A percentile compares a stretch with the other conserved stretches of the same genome.
Evolutionary conservation across 2,113 vertebrate genomes (phyloP).

Genomic region (Mustelus asterias): DNA sequence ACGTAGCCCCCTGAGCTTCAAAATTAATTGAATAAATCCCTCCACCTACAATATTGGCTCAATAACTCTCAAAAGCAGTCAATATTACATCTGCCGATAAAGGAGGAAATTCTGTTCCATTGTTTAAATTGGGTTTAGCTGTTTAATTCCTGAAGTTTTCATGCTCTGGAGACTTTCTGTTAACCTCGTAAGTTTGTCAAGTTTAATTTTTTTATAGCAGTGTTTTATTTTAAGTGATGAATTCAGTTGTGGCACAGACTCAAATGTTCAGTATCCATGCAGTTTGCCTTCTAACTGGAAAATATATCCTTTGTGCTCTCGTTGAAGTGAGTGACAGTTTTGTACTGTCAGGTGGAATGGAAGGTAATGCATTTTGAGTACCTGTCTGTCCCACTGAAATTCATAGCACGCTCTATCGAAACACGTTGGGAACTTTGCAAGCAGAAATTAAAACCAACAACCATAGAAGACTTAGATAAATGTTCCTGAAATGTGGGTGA

Average conservation of each 20-base stretch:
- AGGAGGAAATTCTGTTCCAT: background rate
- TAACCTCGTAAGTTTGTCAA: constrained; percentile 18
- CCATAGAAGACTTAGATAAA: background rate
- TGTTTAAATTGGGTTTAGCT: background rate
- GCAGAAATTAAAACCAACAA: background rate
- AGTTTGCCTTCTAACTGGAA: constrained; percentile 3
- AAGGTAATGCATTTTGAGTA: background rate
- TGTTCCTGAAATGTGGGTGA: background rate
- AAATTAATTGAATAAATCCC: constrained; percentile 7
- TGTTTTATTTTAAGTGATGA: background rate
- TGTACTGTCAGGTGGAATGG: background rate
- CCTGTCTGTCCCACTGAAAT: constrained; percentile 3
- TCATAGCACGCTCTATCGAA: background rate
- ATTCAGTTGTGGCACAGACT: background rate
- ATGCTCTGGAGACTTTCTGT: background rate
- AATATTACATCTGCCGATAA: background rate
- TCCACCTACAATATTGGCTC: background rate
- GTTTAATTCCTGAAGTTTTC: background rate
- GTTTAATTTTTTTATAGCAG: background rate
- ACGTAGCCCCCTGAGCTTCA: background rate
- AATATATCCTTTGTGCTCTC: background rate
- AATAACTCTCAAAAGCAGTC: background rate
- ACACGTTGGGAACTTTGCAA: background rate
- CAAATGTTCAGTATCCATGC: background rate
- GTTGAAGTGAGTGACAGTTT: background rate